Evolutionary conservation across 2,113 vertebrate species (phyloP), one percentile per base, ranked within the genome.

Genomic region (Peromyscus californicus): DNA sequence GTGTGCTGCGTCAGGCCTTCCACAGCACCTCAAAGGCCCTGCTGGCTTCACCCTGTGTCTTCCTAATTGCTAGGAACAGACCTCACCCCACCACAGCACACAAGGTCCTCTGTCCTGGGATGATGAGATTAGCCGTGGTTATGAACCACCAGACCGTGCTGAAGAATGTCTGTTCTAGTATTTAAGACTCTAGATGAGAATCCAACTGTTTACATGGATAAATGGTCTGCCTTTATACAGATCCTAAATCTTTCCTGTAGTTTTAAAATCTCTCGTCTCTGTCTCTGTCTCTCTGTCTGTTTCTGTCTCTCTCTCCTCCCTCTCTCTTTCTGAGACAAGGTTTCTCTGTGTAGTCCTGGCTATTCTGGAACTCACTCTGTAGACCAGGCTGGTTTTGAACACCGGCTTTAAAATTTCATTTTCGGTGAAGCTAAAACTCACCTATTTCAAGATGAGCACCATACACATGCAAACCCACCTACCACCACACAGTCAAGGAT

Each of bases 381-480:
- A 63, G 61, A 67, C 11, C 11, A 67, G 65, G 65, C 31, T 69
- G 31, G 29, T 31, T 33, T 69, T 4, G 12, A 69, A 69, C 65
- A 29, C 63, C 7, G 24, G 65, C 65, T 19, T 54, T 96, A 63
- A 39, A 90, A 95, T 90, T 26, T 6, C 39, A 54, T 86, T 90
- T 19, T 93, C 39, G 67, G 21, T 51, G 72, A 94, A 74, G 65
- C 45, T 85, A 75, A 97, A 97, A 88, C 54, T 54, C n/a, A 74
- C 17, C 26, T 4, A 21, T 59, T 95, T 87, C 42, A 17, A 92
- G 96, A 78, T 13, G 17, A 63, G n/a, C 51, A 89, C 16, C 21
- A 76, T 33, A 96, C 11, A 63, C 59, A 72, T 26, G 76, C 29
- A 89, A 76, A 72, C 4, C 4, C 59, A n/a, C 69, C 51, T 26